A percentile compares a stretch with the other conserved stretches of the same genome.
These are phyloP conservation scores for Lacerta bilineata DNA, from an alignment of 2,797 vertebrate genomes.

Conservation along the genomic window DNA sequence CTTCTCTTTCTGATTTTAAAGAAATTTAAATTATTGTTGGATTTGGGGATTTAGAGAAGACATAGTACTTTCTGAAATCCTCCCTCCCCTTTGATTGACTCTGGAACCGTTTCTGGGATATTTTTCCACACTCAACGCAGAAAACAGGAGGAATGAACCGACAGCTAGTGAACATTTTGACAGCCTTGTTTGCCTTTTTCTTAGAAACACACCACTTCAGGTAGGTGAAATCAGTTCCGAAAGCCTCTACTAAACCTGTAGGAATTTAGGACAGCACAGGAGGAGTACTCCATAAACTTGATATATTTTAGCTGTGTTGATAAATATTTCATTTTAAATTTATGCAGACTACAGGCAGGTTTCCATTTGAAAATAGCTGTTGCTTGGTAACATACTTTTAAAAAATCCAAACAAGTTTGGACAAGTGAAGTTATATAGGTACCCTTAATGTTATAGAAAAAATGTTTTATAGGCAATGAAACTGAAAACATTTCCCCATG, in stretches of 20 bases:
- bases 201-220: constrained; percentile 93
- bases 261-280: constrained; percentile 67
- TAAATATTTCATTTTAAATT: constrained; percentile 67
- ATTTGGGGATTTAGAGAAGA: constrained; percentile 81
- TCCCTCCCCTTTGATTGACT: constrained; percentile 67
- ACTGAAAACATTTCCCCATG: constrained; percentile 59
- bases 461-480: constrained; percentile 48
- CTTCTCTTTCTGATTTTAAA: constrained; percentile 79
- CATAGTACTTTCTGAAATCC: constrained; percentile 73
- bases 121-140: constrained; percentile 84
- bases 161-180: constrained; percentile 90
- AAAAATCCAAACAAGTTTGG: constrained; percentile 76
- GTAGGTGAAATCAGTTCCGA: constrained; percentile 83
- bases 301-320: constrained; percentile 68
- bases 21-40: constrained; percentile 79
- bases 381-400: constrained; percentile 75
- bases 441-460: constrained; percentile 64
- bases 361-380: constrained; percentile 73
- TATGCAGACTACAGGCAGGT: constrained; percentile 63
- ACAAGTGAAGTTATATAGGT: constrained; percentile 49
- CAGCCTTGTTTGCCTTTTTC: constrained; percentile 93
- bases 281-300: constrained; percentile 61
- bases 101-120: constrained; percentile 84
- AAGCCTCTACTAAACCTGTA: constrained; percentile 70
- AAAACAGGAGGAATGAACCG: constrained; percentile 95